These are phyloP conservation scores for Spilogale gracilis DNA, from an alignment of 2,113 vertebrate genomes.

Conservation along the genomic window DNA sequence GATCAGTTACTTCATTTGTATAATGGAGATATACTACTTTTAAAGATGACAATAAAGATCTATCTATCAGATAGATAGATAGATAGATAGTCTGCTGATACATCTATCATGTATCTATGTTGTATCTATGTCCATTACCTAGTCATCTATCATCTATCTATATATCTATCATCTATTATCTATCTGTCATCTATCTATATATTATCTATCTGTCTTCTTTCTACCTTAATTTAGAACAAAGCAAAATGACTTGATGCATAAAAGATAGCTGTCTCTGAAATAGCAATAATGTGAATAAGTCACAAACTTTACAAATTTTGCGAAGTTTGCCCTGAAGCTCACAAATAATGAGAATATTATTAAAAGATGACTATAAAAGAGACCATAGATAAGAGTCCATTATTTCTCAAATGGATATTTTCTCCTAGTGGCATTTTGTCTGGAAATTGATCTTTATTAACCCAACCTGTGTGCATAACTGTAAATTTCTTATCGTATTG, in stretches of 20 bases:
- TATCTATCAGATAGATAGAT: no score
- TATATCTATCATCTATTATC: not conserved
- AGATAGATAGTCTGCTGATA: not conserved
- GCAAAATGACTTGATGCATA: not conserved
- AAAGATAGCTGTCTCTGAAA: conserved; percentile 7
- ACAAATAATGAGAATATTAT: conserved; percentile 51
- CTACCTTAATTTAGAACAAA: not conserved
- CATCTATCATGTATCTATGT: not conserved
- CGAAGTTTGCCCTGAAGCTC: not conserved
- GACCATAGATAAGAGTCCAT: not conserved
- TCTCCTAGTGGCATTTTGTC: conserved; percentile 18
- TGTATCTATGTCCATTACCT: not conserved
- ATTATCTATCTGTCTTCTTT: not conserved
- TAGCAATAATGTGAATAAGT: not conserved
- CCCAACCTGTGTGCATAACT: not conserved
- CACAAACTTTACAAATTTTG: not conserved
- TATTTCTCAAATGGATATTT: conserved; percentile 45
- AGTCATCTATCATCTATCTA: not conserved
- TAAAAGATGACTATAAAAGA: not conserved
- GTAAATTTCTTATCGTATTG: not conserved
- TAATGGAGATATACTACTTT: not conserved
- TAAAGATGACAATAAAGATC: not conserved
- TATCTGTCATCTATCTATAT: not conserved
- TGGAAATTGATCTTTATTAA: not conserved
- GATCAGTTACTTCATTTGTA: not conserved